These are phyloP conservation scores for Zaprionus inermis DNA, from an alignment of 1,140 invertebrate genomes.

Conservation along the genomic window DNA sequence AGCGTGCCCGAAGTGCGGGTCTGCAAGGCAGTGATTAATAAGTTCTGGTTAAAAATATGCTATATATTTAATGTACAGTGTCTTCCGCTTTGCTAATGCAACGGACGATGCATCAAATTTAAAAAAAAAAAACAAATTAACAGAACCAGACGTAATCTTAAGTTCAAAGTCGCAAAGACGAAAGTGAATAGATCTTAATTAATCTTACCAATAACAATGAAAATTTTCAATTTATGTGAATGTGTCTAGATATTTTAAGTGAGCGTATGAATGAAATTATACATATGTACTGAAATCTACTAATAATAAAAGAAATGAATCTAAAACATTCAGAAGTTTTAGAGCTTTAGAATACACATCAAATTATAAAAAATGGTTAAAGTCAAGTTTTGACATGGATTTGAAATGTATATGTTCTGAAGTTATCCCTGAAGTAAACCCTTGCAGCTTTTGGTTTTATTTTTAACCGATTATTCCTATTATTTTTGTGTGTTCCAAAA, in stretches of 20 bases:
- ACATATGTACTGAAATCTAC: neutral
- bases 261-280: conserved; percentile 12
- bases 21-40: conserved; percentile 51
- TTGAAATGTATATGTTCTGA: too few relatives aligned
- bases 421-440: too few relatives aligned
- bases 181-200: conserved; percentile 8
- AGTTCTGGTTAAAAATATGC: neutral
- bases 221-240: conserved; percentile 20
- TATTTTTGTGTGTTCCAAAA: too few relatives aligned
- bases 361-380: neutral
- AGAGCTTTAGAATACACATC: too few relatives aligned
- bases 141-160: conserved; percentile 15
- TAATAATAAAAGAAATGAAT: neutral
- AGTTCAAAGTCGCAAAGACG: conserved; percentile 26
- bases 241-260: conserved; percentile 11
- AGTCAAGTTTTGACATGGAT: too few relatives aligned
- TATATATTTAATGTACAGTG: conserved; percentile 20
- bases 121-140: conserved; percentile 2
- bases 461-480: too few relatives aligned
- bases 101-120: neutral
- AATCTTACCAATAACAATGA: conserved; percentile 8
- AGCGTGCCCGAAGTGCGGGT: conserved; percentile 56
- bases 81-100: neutral
- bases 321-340: neutral
- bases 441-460: too few relatives aligned